Evolutionary conservation across 1,140 invertebrate species (phyloP).

Genomic region (Trachelipus rathkii): DNA sequence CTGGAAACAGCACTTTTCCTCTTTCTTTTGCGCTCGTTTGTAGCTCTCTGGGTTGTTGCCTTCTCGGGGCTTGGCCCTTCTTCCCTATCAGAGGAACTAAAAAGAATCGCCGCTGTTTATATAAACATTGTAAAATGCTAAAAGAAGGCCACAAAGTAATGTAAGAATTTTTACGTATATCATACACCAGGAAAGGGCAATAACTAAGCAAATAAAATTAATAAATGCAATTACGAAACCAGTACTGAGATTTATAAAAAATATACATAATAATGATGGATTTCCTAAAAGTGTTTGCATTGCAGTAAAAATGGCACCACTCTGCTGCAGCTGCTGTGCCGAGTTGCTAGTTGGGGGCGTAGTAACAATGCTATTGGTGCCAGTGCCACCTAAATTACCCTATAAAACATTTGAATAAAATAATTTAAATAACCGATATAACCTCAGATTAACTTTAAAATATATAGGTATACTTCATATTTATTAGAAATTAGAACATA

Average conservation of each 20-base stretch:
- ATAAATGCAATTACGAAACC: background rate
- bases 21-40: conserved; percentile 50
- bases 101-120: background rate
- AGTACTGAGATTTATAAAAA: conserved; percentile 41
- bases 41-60: conserved; percentile 34
- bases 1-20: conserved; percentile 50
- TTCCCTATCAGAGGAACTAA: conserved; percentile 44
- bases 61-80: conserved; percentile 51
- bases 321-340: too few species aligned
- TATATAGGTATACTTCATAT: too few species aligned
- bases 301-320: background rate
- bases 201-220: too few species aligned
- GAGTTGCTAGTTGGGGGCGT: background rate
- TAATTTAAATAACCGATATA: too few species aligned
- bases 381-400: background rate
- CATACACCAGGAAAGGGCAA: too few species aligned
- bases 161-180: too few species aligned
- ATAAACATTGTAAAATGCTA: background rate
- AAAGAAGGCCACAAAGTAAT: too few species aligned
- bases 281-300: background rate
- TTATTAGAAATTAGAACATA: too few species aligned
- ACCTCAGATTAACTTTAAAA: too few species aligned
- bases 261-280: too few species aligned
- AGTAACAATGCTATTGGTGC: background rate
- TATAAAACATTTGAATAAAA: too few species aligned